Base-by-base conservation (phyloP, 2,888 invertebrate genomes). In the Athripsodes cinereus region DNA sequence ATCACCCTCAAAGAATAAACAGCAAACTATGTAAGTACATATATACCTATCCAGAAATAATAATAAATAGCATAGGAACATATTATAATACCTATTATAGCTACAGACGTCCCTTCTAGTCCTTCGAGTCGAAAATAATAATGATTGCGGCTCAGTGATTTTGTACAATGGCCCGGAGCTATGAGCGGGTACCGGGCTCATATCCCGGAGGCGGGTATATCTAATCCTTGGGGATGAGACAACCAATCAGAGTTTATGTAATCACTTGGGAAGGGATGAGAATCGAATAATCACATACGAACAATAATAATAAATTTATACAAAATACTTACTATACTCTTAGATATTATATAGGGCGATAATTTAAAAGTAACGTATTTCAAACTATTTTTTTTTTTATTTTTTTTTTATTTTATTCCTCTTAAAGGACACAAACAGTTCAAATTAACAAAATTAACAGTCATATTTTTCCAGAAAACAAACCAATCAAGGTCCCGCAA, bases 171-270 rank as follows among this genome's bases (percentile, higher is more conserved):
- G 50, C 48, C 20, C 48, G 48, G 16, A 48, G 48, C 48, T 48
- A 48, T 21, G 48, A 48, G 40, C 47, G 19, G 47, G 47, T 47
- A 50, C n/a, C 50, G 50, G 50, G 50, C 22, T 50, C 26, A 26
- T 53, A 20, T 40, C 26, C 44, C 44, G 56, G 52, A 35, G 35
- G 51, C 22, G 52, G 52, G 44, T 8, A 26, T 20, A 16, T 13
- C 5, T 6, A n/a, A 19, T 22, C 40, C 20, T 31, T 22, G n/a
- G 52, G 52, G 22, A 46, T 44, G 46, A 40, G 13, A 40, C 40
- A 40, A 40, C 40, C 40, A 40, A 40, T 40, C 40, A 40, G n/a
- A 16, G 40, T 13, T 40, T 5, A 40, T 40, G 13, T 40, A 40
- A 40, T 16, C n/a, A 16, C 13, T 40, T 16, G 13, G 40, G 40